Base-by-base conservation (phyloP, 2,888 invertebrate genomes). In the Athalia cordata region DNA sequence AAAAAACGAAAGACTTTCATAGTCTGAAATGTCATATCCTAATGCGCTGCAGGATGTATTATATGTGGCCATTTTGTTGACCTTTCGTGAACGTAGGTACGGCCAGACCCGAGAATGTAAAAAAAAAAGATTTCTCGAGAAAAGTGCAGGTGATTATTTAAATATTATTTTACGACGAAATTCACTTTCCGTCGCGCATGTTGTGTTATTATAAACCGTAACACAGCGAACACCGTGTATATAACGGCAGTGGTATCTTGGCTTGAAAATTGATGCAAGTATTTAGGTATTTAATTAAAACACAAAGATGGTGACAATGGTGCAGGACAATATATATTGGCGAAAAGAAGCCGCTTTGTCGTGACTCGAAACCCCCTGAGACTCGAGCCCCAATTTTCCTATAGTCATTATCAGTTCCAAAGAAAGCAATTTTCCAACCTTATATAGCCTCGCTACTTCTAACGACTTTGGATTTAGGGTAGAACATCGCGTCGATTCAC, bases 391-490 rank as follows among this genome's bases (percentile, higher is more conserved):
- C 47, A 57, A 2, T 50, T 13, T 72, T 59, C 52, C 72, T 59
- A 43, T 59, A 72, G 72, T 72, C 78, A 81, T 85, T 84, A 83
- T 83, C 82, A 78, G 81, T 80, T 61, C 78, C 79, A 79, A 82
- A 79, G 83, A 80, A 81, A 84, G 83, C 82, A 84, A 82, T 84
- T 84, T 85, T 82, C 85, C 80, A 75, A 81, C 80, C 83, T 78
- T 82, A 79, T 81, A 80, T 2, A 29, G 29, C 29, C 29, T 29
- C 2, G 29, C 29, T 81, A 68, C 79, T 79, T 80, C 80, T 76
- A 81, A 80, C 74, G 79, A 78, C 66, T 77, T 79, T 67, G 79
- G 81, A 82, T 82, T 82, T 78, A 82, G 80, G 81, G 72, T 59
- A 57, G 72, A 55, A 45, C 45, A 47, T 72, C 13, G 59, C 72